phyloP scores from a whole-genome alignment of 2,888 invertebrate species.

The Stenolophus ochropezus region DNA sequence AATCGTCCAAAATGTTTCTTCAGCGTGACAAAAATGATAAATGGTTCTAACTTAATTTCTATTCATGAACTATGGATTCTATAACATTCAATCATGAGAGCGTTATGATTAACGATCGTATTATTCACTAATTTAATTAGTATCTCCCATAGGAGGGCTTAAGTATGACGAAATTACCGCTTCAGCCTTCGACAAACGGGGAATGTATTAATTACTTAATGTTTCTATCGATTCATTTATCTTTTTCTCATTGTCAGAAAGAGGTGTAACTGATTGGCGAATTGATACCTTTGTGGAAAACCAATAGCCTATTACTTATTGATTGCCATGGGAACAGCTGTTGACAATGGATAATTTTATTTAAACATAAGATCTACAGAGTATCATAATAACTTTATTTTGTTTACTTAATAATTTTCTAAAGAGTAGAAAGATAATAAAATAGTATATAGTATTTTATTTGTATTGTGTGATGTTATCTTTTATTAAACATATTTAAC shows the following conservation, averaged over 20 bases:
- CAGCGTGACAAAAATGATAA: not conserved
- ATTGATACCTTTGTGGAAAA: not conserved
- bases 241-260: conserved; percentile 5
- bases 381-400: no score
- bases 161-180: not conserved
- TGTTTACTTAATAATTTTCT: no score
- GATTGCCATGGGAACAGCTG: not conserved
- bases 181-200: not conserved
- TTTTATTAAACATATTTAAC: no score
- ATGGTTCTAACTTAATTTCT: not conserved
- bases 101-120: conserved; percentile 19
- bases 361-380: not conserved
- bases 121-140: conserved; percentile 9
- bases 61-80: not conserved
- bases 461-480: no score
- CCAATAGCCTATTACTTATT: conserved; percentile 4
- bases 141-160: not conserved
- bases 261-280: conserved; percentile 8
- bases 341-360: not conserved
- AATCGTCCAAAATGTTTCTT: not conserved
- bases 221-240: conserved; percentile 13
- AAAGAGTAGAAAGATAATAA: no score
- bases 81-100: not conserved
- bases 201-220: conserved; percentile 10
- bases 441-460: no score